Conservation (phyloP, 2,797 vertebrate genomes). For the Etheostoma perlongum region DNA sequence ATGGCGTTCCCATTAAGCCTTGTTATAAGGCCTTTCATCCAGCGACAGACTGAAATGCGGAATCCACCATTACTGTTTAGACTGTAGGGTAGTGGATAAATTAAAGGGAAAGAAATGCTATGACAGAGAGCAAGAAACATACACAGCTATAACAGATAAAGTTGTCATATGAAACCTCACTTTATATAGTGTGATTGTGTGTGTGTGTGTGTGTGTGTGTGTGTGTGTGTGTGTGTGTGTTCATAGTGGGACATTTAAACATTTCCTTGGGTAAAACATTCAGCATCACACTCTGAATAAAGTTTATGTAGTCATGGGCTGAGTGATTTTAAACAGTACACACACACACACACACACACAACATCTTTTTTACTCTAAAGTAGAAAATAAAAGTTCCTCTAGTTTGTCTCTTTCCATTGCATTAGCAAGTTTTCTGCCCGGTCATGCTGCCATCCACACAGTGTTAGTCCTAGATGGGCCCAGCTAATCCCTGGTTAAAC, state of each 20-base stretch:
- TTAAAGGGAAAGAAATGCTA: slow-evolving; percentile 29
- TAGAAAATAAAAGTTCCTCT: slow-evolving; percentile 38
- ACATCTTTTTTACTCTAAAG: slow-evolving; percentile 37
- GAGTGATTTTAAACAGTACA: slow-evolving; percentile 55
- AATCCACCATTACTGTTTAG: slow-evolving; percentile 44
- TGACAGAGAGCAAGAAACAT: slow-evolving; percentile 3
- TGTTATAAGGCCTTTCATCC: slow-evolving; percentile 75
- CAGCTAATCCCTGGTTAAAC: slow-evolving; percentile 82
- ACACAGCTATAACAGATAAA: slow-evolving; percentile 3
- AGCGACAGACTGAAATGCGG: slow-evolving; percentile 37
- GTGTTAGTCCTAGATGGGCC: slow-evolving; percentile 68
- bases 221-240: too few species aligned
- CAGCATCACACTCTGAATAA: slow-evolving; percentile 31
- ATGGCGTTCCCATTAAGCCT: slow-evolving; percentile 79
- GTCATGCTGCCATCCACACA: slow-evolving; percentile 57
- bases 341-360: neutral
- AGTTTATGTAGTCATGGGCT: slow-evolving; percentile 22
- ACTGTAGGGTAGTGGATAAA: slow-evolving; percentile 29
- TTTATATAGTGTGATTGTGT: neutral
- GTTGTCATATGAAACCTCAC: neutral
- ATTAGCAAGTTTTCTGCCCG: slow-evolving; percentile 55
- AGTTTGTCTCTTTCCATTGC: slow-evolving; percentile 46
- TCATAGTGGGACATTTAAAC: slow-evolving; percentile 2
- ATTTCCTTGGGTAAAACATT: slow-evolving; percentile 38
- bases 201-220: slow-evolving; percentile 10